phyloP scores from a whole-genome alignment of 2,797 vertebrate genomes.

The Pseudochirops corinnae region DNA sequence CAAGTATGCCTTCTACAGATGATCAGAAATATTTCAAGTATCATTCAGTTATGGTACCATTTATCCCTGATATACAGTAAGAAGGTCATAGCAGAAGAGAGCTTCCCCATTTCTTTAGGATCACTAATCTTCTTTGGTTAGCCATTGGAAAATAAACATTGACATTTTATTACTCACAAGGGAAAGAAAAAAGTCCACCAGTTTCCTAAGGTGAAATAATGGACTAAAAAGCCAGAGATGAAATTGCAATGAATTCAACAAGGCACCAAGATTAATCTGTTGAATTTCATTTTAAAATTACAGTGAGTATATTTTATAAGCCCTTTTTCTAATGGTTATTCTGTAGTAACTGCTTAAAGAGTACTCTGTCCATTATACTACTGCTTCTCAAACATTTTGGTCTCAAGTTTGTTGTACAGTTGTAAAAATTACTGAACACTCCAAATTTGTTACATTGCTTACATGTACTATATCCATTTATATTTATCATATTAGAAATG shows the following conservation, averaged over 20 bases:
- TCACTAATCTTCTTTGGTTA: background rate
- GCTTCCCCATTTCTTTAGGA: background rate
- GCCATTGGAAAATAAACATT: background rate
- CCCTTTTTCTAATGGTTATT: no score
- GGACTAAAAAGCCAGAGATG: background rate
- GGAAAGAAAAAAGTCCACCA: background rate
- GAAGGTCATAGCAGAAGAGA: background rate
- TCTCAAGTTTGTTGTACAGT: background rate
- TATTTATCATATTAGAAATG: background rate
- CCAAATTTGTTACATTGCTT: background rate
- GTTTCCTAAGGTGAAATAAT: background rate
- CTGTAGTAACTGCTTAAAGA: background rate
- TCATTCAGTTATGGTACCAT: background rate
- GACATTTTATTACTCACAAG: background rate
- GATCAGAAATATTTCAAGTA: background rate
- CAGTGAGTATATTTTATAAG: background rate
- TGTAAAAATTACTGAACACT: background rate
- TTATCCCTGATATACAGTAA: background rate
- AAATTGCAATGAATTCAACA: background rate
- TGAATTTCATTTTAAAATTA: background rate
- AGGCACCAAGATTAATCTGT: background rate
- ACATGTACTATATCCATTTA: background rate
- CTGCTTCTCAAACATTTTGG: background rate
- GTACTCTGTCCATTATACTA: no score
- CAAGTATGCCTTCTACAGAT: background rate